Evolutionary conservation across 2,797 vertebrate species (phyloP).

Genomic region (Monodelphis domestica): DNA sequence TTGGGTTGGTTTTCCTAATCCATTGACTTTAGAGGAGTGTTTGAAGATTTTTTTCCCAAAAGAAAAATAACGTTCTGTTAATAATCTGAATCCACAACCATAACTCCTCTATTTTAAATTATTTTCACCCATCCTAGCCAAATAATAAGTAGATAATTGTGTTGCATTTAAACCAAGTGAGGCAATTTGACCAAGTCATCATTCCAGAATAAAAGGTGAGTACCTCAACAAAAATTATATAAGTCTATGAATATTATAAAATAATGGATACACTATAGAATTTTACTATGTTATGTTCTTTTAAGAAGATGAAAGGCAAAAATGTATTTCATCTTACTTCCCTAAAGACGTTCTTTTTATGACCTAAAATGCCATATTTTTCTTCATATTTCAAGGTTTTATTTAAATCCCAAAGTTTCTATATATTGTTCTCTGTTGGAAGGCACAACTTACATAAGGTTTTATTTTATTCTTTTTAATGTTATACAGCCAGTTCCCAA

Average conservation of each 20-base stretch:
- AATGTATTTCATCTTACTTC: neutral
- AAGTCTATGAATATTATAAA: neutral
- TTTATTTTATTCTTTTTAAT: neutral
- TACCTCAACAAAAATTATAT: neutral
- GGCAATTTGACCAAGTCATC: neutral
- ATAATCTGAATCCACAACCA: neutral
- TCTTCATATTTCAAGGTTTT: neutral
- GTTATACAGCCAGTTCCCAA: neutral
- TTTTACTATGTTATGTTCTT: neutral
- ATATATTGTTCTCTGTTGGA: neutral
- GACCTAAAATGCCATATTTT: neutral
- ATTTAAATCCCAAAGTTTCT: neutral
- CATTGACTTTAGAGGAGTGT: neutral
- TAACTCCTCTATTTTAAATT: neutral
- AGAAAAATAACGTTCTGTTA: neutral
- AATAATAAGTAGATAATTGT: neutral
- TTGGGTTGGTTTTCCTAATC: neutral
- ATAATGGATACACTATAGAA: neutral
- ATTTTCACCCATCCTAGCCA: neutral
- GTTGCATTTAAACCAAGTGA: neutral
- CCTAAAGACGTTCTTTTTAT: neutral
- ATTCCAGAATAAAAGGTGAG: neutral
- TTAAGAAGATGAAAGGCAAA: neutral
- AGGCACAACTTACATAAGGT: neutral
- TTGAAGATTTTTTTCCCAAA: neutral